These are phyloP conservation scores for Aradophagus sp. DNA, from an alignment of 1,140 invertebrate species.

Conservation along the genomic window DNA sequence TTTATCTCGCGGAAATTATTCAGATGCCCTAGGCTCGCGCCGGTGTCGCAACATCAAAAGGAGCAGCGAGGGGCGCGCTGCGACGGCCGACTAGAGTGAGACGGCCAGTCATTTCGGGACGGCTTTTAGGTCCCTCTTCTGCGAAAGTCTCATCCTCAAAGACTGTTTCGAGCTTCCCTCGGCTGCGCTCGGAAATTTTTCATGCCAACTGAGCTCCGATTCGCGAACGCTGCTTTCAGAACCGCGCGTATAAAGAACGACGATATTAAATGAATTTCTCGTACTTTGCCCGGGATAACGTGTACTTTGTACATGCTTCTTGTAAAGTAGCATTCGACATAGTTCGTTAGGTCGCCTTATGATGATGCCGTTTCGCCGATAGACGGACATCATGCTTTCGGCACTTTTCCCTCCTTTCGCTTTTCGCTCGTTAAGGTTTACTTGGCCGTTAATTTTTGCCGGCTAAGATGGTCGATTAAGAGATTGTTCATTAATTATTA, in stretches of 20 bases:
- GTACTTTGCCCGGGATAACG: conserved; percentile 42
- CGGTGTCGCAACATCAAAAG: conserved; percentile 53
- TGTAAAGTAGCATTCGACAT: conserved; percentile 25
- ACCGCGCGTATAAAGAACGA: conserved; percentile 45
- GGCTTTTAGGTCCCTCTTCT: conserved; percentile 43
- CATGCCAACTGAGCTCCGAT: conserved; percentile 48
- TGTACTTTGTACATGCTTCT: conserved; percentile 19
- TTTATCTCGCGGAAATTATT: conserved; percentile 56
- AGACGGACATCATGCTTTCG: conserved; percentile 20
- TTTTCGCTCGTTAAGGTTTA: too few species aligned
- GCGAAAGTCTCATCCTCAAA: conserved; percentile 38
- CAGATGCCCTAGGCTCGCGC: conserved; percentile 50
- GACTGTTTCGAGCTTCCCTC: conserved; percentile 24
- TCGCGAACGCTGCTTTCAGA: conserved; percentile 46
- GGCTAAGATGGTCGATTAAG: too few species aligned
- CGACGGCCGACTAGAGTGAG: conserved; percentile 22
- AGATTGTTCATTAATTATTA: too few species aligned
- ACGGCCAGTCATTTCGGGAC: conserved; percentile 40
- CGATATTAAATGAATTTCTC: conserved; percentile 54
- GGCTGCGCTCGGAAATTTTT: conserved; percentile 46
- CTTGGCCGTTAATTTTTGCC: too few species aligned
- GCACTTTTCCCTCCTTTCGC: too few species aligned
- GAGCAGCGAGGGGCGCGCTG: conserved; percentile 3
- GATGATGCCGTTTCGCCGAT: conserved; percentile 29
- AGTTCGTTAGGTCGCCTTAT: conserved; percentile 32